phyloP scores from a whole-genome alignment of 2,797 vertebrate species.

The Gallinago solitaria region DNA sequence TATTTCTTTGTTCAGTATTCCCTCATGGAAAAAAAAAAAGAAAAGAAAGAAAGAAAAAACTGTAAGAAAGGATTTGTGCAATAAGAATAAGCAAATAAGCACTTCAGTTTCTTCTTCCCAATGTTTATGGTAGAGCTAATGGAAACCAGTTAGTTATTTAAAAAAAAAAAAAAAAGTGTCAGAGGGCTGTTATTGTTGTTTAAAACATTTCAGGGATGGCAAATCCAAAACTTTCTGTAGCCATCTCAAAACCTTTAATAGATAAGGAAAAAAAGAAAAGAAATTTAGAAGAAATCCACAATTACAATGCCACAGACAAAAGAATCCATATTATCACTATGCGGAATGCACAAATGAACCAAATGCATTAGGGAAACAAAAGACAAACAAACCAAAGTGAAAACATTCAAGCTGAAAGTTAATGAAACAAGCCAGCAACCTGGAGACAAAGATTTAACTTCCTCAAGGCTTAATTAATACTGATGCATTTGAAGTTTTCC shows the following conservation, averaged over 20 bases:
- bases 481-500: constrained; percentile 56
- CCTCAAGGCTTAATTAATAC: constrained; percentile 48
- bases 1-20: neutral
- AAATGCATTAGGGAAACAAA: constrained; percentile 69
- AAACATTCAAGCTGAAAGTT: constrained; percentile 74
- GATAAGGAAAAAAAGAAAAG: constrained; percentile 18
- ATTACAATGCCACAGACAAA: constrained; percentile 68
- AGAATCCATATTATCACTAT: constrained; percentile 51
- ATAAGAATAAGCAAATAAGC: neutral
- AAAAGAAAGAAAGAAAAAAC: neutral
- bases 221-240: constrained; percentile 36
- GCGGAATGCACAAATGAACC: constrained; percentile 66
- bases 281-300: constrained; percentile 69
- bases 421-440: constrained; percentile 76
- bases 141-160: neutral
- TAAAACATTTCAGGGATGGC: neutral
- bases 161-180: neutral
- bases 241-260: constrained; percentile 38
- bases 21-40: neutral
- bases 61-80: neutral
- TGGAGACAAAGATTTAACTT: constrained; percentile 64
- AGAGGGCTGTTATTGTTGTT: neutral
- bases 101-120: constrained; percentile 40
- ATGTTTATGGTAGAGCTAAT: neutral
- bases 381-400: constrained; percentile 71